Percentiles rank a stretch among this genome's conserved stretches.
Evolutionary conservation across 2,797 vertebrate genomes (phyloP).

Genomic region (Bufotes viridis): DNA sequence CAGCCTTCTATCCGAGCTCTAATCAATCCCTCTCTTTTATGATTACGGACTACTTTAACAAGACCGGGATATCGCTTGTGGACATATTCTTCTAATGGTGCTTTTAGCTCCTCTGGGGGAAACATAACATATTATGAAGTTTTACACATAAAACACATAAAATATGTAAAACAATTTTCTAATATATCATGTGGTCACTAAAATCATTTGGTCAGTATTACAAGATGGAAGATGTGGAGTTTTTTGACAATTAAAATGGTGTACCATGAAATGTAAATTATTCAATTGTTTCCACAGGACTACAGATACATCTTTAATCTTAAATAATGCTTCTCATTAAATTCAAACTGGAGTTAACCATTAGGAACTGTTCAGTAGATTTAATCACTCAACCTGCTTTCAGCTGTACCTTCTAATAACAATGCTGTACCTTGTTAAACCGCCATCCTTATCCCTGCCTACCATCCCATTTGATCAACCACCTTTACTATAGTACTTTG

Average conservation of each 20-base stretch:
- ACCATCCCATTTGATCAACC: too few relatives aligned
- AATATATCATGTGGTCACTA: too few relatives aligned
- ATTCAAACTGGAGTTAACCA: neutral
- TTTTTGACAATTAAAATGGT: neutral
- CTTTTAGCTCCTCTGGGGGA: constrained; percentile 90
- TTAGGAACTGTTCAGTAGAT: too few relatives aligned
- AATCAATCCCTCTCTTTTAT: constrained; percentile 93
- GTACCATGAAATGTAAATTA: neutral
- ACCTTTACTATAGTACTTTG: too few relatives aligned
- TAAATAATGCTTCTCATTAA: neutral
- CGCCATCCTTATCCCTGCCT: too few relatives aligned
- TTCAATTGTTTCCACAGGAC: neutral
- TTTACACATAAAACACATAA: neutral
- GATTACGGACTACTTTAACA: constrained; percentile 95
- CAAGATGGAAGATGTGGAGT: neutral
- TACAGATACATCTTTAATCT: neutral
- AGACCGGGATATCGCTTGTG: constrained; percentile 94
- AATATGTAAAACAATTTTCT: too few relatives aligned
- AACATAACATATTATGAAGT: constrained; percentile 35
- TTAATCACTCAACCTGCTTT: too few relatives aligned
- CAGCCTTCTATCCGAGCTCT: constrained; percentile 95
- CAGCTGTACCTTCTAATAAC: too few relatives aligned
- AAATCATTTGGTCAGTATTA: neutral
- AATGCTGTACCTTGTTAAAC: neutral
- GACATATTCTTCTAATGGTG: constrained; percentile 90